Percentiles rank a stretch among this genome's conserved stretches.
Conservation (phyloP, 1,140 invertebrate genomes). For the Cataglyphis hispanica region DNA sequence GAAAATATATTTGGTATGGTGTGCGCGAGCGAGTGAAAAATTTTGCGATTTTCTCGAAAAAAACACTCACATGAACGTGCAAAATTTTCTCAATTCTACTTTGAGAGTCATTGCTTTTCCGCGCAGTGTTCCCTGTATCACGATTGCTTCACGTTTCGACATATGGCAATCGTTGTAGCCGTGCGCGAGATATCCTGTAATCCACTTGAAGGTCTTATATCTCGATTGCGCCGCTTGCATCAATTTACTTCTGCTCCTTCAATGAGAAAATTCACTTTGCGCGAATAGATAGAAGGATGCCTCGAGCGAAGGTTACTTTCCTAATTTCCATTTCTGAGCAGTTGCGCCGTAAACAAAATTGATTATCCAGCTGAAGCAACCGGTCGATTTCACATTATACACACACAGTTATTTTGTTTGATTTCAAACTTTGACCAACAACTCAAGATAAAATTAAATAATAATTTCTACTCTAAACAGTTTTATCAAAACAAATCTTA, state of each 20-base stretch:
- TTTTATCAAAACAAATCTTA: background rate
- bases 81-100: slow-evolving; percentile 6
- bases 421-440: background rate
- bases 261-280: slow-evolving; percentile 32
- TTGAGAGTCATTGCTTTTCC: slow-evolving; percentile 30
- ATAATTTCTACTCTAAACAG: background rate
- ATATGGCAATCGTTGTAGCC: background rate
- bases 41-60: background rate
- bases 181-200: background rate
- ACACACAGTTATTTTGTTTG: background rate
- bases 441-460: background rate
- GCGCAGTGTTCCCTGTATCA: background rate
- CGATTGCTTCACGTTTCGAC: slow-evolving; percentile 45
- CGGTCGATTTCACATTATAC: slow-evolving; percentile 39
- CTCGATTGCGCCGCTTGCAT: slow-evolving; percentile 38
- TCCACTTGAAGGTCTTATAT: slow-evolving; percentile 24
- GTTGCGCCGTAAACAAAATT: slow-evolving; percentile 45
- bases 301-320: slow-evolving; percentile 21
- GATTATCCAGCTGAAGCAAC: slow-evolving; percentile 26
- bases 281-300: background rate
- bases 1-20: slow-evolving; percentile 7
- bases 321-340: slow-evolving; percentile 54
- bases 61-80: background rate
- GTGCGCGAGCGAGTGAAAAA: background rate
- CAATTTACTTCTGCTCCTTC: slow-evolving; percentile 52